Evolutionary conservation across 2,113 vertebrate genomes (phyloP).

Genomic region (Atractosteus spatula): DNA sequence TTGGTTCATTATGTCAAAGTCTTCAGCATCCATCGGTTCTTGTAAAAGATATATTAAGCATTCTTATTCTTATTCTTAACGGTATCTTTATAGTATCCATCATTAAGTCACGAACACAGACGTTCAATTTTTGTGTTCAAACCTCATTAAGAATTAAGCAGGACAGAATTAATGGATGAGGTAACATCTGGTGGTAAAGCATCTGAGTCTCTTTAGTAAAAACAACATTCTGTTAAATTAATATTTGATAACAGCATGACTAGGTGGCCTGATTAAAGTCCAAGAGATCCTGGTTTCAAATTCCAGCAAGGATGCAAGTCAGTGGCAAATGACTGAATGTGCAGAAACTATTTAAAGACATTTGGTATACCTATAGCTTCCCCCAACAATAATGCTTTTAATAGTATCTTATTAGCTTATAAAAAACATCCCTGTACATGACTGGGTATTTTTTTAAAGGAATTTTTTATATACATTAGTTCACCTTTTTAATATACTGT

Average conservation of each 20-base stretch:
- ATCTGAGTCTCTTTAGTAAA: conserved; percentile 34
- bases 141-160: conserved; percentile 38
- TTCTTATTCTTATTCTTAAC: too few species aligned
- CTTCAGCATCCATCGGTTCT: too few species aligned
- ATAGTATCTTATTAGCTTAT: not conserved
- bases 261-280: conserved; percentile 8
- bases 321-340: conserved; percentile 17
- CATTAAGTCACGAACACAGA: not conserved
- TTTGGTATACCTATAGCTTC: not conserved
- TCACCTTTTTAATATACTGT: not conserved
- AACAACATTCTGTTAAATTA: conserved; percentile 45
- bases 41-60: too few species aligned
- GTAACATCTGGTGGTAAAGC: conserved; percentile 32
- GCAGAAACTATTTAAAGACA: not conserved
- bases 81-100: too few species aligned
- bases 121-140: not conserved
- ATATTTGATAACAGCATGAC: conserved; percentile 41
- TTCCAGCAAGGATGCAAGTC: conserved; percentile 14
- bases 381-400: not conserved
- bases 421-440: not conserved
- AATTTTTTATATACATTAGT: not conserved
- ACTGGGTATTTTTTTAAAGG: not conserved
- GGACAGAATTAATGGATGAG: conserved; percentile 29
- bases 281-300: conserved; percentile 22
- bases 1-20: too few species aligned